Conservation (phyloP, 2,113 vertebrate species). For the Periophthalmus modestus region DNA sequence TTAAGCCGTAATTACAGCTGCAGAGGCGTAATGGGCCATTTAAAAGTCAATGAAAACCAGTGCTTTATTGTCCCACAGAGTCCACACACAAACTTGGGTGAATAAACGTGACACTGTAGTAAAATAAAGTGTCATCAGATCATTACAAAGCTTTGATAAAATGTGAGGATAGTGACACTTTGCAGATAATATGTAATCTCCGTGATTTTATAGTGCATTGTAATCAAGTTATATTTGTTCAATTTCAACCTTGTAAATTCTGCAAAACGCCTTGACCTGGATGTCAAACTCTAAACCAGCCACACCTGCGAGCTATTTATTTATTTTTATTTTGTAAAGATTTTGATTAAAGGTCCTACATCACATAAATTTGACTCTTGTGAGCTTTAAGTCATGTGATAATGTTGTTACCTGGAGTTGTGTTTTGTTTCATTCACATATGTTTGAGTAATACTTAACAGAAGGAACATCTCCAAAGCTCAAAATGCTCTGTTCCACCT, state of each 20-base stretch:
- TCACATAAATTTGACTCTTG: no score
- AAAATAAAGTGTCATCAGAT: constrained; percentile 41
- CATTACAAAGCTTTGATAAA: constrained; percentile 62
- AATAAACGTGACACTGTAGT: constrained; percentile 10
- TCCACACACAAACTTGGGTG: constrained; percentile 36
- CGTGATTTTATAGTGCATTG: constrained; percentile 40
- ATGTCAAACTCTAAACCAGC: neutral
- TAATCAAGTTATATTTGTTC: constrained; percentile 51
- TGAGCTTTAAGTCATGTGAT: no score
- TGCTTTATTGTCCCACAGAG: constrained; percentile 50
- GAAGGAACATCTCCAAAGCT: no score
- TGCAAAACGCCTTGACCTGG: neutral
- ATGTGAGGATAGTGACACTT: constrained; percentile 29
- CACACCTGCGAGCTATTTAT: neutral
- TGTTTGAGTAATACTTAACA: no score
- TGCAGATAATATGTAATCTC: constrained; percentile 44
- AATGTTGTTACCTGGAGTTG: no score
- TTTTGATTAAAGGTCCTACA: no score
- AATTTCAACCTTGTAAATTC: constrained; percentile 39
- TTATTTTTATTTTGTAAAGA: neutral
- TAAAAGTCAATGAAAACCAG: constrained; percentile 73
- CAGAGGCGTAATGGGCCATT: constrained; percentile 74
- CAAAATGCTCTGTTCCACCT: no score
- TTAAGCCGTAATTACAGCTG: constrained; percentile 79
- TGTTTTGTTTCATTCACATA: no score